These are phyloP conservation scores for Lochmaea crataegi DNA, from an alignment of 2,888 invertebrate genomes.

Conservation along the genomic window DNA sequence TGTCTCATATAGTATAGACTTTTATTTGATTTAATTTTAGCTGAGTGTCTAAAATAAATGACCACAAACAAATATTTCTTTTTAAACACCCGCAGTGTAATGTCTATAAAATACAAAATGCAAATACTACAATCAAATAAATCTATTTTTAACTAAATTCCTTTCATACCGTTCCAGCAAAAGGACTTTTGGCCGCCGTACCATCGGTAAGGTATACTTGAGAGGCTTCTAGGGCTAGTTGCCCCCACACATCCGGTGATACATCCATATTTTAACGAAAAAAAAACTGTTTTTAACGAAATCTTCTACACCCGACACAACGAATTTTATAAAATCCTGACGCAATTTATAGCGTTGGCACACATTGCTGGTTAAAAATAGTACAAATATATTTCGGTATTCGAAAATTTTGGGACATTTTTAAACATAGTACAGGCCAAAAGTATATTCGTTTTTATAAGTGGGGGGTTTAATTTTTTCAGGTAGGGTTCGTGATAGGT, in stretches of 20 bases:
- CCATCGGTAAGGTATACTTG: slow-evolving; percentile 88
- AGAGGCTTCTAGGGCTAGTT: slow-evolving; percentile 87
- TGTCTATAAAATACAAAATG: slow-evolving; percentile 1
- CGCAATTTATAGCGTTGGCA: slow-evolving; percentile 10
- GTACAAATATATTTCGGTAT: background rate
- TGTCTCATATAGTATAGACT: too few relatives aligned
- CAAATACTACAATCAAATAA: slow-evolving; percentile 12
- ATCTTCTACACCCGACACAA: background rate
- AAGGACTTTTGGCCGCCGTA: slow-evolving; percentile 82
- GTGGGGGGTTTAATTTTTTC: slow-evolving; percentile 2
- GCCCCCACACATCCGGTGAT: slow-evolving; percentile 84
- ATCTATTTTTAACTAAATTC: slow-evolving; percentile 23
- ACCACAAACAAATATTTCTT: background rate
- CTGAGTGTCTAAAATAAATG: background rate
- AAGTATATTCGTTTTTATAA: background rate
- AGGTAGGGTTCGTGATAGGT: background rate
- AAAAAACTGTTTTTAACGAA: background rate
- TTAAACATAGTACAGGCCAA: background rate
- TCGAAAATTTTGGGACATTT: slow-evolving; percentile 7
- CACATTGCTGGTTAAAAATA: slow-evolving; percentile 4
- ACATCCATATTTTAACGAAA: slow-evolving; percentile 50
- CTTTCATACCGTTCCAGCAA: slow-evolving; percentile 81
- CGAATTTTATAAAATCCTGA: slow-evolving; percentile 5
- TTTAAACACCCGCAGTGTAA: background rate
- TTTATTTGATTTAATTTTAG: too few relatives aligned